Conservation (phyloP, 2,113 vertebrate genomes). For the Martes martes region DNA sequence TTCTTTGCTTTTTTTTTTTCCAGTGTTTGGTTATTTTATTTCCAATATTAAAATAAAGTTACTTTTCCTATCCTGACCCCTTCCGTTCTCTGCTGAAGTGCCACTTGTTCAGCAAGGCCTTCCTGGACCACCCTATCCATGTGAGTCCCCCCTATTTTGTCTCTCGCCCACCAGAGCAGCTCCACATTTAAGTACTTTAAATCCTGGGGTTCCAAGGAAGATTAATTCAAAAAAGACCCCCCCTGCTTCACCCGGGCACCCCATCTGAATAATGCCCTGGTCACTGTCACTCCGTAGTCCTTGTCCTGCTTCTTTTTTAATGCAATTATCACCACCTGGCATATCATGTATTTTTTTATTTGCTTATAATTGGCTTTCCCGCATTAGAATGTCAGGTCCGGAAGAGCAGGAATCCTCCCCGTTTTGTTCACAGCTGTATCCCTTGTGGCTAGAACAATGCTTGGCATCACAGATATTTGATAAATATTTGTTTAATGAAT, state of each 20-base stretch:
- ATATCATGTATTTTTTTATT: background rate
- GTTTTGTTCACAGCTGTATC: background rate
- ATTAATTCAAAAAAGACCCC: background rate
- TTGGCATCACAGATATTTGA: background rate
- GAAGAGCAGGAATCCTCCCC: background rate
- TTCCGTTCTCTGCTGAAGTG: background rate
- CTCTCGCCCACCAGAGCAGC: background rate
- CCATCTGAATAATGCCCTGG: background rate
- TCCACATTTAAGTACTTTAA: background rate
- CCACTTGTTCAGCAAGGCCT: background rate
- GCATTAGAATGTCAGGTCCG: background rate
- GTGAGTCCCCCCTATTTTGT: no score
- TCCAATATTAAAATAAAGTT: background rate
- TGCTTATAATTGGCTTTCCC: background rate
- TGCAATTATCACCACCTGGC: background rate
- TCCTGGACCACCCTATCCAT: background rate
- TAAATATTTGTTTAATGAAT: background rate
- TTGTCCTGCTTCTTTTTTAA: background rate
- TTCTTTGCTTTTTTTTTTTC: background rate
- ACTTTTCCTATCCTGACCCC: background rate
- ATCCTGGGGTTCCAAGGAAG: background rate
- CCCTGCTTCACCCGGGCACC: rapidly evolving
- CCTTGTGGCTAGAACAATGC: background rate
- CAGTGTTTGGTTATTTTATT: background rate
- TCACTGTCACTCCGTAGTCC: background rate